phyloP scores from a whole-genome alignment of 1,140 invertebrate genomes.

The Patella vulgata region DNA sequence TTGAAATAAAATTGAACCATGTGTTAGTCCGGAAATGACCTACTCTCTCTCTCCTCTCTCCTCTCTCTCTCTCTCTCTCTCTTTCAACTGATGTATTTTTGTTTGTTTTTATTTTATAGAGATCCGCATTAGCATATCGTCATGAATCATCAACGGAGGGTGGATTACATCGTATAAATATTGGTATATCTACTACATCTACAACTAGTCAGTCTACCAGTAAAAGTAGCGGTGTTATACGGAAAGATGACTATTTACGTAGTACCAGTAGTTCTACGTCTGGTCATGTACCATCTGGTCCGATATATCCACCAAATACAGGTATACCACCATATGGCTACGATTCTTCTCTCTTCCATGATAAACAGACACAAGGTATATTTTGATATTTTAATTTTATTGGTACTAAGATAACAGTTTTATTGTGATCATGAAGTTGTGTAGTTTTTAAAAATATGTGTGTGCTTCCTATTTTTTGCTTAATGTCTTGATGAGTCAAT shows the following conservation, averaged over 20 bases:
- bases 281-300: conserved; percentile 47
- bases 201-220: conserved; percentile 94
- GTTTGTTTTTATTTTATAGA: conserved; percentile 29
- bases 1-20: no score
- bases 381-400: no score
- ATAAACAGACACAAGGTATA: no score
- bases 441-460: not conserved
- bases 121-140: conserved; percentile 84
- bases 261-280: conserved; percentile 58
- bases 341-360: conserved; percentile 30
- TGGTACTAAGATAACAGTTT: no score
- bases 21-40: no score
- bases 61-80: not conserved
- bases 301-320: conserved; percentile 39
- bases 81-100: no score
- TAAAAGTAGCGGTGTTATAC: conserved; percentile 85
- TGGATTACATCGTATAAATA: conserved; percentile 76
- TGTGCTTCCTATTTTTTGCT: not conserved
- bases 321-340: conserved; percentile 49
- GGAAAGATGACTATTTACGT: conserved; percentile 67
- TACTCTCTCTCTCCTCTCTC: not conserved
- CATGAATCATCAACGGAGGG: conserved; percentile 70
- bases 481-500: conserved; percentile 3
- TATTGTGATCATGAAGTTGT: no score
- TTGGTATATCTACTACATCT: conserved; percentile 94